Conservation (phyloP, 2,113 vertebrate genomes). For the Crotalus helleri region DNA sequence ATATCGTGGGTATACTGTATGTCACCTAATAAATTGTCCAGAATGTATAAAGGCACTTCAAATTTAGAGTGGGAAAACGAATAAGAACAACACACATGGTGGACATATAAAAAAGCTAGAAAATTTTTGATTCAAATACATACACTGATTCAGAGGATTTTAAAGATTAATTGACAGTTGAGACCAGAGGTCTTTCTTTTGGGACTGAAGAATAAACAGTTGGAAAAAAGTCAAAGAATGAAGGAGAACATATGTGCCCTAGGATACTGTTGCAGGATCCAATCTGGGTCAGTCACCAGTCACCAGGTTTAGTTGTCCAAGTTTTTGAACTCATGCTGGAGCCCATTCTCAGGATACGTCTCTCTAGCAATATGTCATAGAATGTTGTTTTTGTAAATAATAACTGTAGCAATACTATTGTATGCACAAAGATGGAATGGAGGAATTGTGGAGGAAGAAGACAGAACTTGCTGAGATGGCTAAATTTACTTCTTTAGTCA, state of each 20-base stretch:
- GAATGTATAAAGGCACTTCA: not conserved
- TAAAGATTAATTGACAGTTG: not conserved
- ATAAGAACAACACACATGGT: not conserved
- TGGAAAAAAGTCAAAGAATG: not conserved
- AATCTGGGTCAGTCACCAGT: not conserved
- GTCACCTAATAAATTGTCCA: not conserved
- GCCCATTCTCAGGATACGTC: not conserved
- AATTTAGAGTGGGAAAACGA: not conserved
- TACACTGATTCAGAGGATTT: not conserved
- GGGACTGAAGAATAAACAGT: not conserved
- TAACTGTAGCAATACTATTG: not conserved
- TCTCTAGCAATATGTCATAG: not conserved
- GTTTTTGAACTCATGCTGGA: not conserved
- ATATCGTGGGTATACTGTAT: too few species aligned
- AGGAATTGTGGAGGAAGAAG: not conserved
- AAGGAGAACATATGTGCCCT: not conserved
- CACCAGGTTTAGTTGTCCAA: not conserved
- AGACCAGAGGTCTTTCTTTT: not conserved
- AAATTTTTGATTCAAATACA: not conserved
- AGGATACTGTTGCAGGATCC: not conserved
- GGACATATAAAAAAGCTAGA: not conserved
- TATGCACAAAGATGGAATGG: not conserved
- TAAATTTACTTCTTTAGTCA: not conserved
- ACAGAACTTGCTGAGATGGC: not conserved
- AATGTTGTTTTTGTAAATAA: not conserved